These are phyloP conservation scores for Amazona ochrocephala DNA, from an alignment of 2,797 vertebrate genomes.

Conservation along the genomic window DNA sequence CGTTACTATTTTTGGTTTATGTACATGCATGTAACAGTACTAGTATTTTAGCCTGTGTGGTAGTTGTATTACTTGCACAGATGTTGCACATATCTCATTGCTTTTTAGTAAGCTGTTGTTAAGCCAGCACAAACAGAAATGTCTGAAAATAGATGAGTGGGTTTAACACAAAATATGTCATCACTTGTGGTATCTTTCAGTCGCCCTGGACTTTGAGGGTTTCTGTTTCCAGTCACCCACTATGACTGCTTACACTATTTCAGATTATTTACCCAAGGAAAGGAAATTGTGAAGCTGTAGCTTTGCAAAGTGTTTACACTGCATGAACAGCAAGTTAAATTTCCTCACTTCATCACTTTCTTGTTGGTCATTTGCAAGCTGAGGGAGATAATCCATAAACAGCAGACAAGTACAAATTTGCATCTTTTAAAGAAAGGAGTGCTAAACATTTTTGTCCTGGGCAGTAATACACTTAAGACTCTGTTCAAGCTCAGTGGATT, in stretches of 20 bases:
- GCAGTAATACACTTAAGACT: neutral
- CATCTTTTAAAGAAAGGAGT: neutral
- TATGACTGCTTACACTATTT: neutral
- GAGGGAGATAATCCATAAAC: neutral
- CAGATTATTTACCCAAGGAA: neutral
- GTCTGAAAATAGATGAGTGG: neutral
- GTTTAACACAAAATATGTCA: neutral
- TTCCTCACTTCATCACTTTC: constrained; percentile 10
- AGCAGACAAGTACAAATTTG: neutral
- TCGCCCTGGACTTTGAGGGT: neutral
- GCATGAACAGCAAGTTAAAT: neutral
- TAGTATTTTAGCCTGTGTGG: neutral
- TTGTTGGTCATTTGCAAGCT: neutral
- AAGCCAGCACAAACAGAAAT: neutral
- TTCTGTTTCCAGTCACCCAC: neutral
- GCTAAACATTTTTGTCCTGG: neutral
- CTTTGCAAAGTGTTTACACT: neutral
- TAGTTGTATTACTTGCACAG: neutral
- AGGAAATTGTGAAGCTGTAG: neutral
- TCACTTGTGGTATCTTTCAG: neutral
- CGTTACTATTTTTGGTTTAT: neutral
- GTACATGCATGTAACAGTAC: neutral
- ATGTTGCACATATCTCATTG: neutral
- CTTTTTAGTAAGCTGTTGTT: neutral
- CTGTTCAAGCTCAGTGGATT: neutral